phyloP scores from a whole-genome alignment of 2,797 vertebrate genomes.

The Anabas testudineus region DNA sequence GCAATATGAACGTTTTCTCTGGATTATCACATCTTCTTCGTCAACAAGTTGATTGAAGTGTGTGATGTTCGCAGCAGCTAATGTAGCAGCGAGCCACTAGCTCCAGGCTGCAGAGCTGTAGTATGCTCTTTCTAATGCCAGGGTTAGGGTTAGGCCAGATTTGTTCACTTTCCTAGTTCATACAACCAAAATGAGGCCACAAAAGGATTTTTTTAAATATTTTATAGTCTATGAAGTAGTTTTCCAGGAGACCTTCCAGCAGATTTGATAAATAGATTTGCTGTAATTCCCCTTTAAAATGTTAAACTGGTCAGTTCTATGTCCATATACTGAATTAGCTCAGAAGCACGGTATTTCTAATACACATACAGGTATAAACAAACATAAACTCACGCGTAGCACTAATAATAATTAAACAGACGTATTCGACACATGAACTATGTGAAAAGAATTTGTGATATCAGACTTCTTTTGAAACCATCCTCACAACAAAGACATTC shows the following conservation, averaged over 20 bases:
- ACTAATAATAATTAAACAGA: not conserved
- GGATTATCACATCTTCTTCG: no score
- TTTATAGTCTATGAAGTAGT: not conserved
- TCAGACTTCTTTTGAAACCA: not conserved
- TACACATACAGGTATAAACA: not conserved
- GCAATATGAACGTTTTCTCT: not conserved
- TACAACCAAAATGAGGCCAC: no score
- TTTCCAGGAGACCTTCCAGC: not conserved
- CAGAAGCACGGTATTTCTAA: not conserved
- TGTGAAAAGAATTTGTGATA: not conserved
- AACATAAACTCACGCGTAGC: not conserved
- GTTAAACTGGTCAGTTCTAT: not conserved
- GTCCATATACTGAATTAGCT: not conserved
- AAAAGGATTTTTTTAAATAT: not conserved
- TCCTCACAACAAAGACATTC: conserved; percentile 12
- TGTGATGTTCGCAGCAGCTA: no score
- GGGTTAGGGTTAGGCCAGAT: no score
- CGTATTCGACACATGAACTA: not conserved
- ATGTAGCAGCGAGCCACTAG: no score
- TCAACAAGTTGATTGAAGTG: no score
- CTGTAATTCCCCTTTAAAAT: not conserved
- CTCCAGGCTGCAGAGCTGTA: not conserved
- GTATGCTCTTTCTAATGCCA: not conserved
- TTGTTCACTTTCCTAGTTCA: not conserved
- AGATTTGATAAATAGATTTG: no score